Evolutionary conservation across 2,113 vertebrate genomes (phyloP), one percentile per base, ranked within the genome.

Genomic region (Gallinago paraguaiae): DNA sequence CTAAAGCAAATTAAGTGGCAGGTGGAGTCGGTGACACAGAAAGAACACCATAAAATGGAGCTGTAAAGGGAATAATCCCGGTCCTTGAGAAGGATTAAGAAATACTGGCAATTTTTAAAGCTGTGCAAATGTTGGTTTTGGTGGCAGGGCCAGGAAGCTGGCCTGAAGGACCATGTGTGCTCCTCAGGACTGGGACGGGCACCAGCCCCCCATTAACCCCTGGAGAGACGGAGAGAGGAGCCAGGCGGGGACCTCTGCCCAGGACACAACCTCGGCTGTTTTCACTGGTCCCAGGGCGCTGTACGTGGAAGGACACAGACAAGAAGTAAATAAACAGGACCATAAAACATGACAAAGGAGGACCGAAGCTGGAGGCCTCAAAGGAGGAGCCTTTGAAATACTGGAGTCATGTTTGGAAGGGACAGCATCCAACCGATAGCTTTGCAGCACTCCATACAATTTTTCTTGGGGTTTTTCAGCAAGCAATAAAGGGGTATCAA

Each of bases 251-350:
- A 50, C 46, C 56, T 10, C 7, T 0, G 13, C 53, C 82, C 57
- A 11, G 88, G 82, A 88, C 79, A 37, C 0, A 1, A 51, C 79
- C 91, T 61, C 0, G 0, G 30, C 75, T n/a, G 5, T 4, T 23
- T 27, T 25, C 17, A 19, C 12, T 6, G 39, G n/a, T 45, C 31
- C 43, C 79, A 60, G 82, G 78, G 74, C 64, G 33, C 61, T 0
- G 2, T 4, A 43, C 3, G 6, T 28, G 84, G 59, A 60, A 71
- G 27, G 78, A 54, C 60, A 74, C 53, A 30, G 48, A 50, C 54
- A 30, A 27, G 22, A 59, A 24, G 4, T 10, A 64, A 69, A 68
- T 23, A 90, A 86, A 80, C 20, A 10, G 2, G 9, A 30, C 2
- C 86, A n/a, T 45, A 80, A 91, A 92, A 41, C 57, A 70, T 7